Conservation (phyloP, 2,888 invertebrate genomes). For the Vesta saturnalis region DNA sequence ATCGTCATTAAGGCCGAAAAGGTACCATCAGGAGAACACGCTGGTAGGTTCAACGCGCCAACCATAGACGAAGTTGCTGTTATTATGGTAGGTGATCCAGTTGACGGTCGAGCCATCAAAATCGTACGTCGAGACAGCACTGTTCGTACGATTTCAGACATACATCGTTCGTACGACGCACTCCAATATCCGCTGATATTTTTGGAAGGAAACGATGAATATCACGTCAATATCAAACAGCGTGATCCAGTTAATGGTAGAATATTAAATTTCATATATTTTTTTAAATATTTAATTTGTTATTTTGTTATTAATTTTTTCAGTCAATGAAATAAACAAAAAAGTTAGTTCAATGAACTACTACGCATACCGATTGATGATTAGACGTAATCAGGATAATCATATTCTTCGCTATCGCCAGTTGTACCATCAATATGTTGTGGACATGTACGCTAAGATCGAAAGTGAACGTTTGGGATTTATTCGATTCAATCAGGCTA, state of each 20-base stretch:
- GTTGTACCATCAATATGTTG: conserved; percentile 54
- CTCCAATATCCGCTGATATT: too few relatives aligned
- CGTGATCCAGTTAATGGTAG: neutral
- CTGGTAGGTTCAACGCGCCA: conserved; percentile 55
- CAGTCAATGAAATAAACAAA: conserved; percentile 44
- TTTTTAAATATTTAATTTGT: neutral
- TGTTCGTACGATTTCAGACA: too few relatives aligned
- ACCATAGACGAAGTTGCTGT: too few relatives aligned
- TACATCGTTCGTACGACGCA: too few relatives aligned
- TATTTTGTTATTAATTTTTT: neutral
- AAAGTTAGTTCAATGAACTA: conserved; percentile 48
- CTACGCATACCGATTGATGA: conserved; percentile 50
- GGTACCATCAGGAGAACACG: conserved; percentile 52
- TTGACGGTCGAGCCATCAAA: too few relatives aligned
- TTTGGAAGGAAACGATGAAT: too few relatives aligned
- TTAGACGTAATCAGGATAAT: conserved; percentile 46
- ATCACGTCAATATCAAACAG: too few relatives aligned
- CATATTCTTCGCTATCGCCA: conserved; percentile 47
- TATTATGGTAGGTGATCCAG: too few relatives aligned
- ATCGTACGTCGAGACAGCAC: too few relatives aligned
- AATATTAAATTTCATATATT: neutral
- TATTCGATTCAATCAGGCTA: conserved; percentile 50
- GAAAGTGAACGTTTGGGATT: conserved; percentile 53
- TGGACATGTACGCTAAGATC: conserved; percentile 58
- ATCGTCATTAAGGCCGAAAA: conserved; percentile 50